Conservation (phyloP, 2,888 invertebrate genomes). For the Anodontia alba region DNA sequence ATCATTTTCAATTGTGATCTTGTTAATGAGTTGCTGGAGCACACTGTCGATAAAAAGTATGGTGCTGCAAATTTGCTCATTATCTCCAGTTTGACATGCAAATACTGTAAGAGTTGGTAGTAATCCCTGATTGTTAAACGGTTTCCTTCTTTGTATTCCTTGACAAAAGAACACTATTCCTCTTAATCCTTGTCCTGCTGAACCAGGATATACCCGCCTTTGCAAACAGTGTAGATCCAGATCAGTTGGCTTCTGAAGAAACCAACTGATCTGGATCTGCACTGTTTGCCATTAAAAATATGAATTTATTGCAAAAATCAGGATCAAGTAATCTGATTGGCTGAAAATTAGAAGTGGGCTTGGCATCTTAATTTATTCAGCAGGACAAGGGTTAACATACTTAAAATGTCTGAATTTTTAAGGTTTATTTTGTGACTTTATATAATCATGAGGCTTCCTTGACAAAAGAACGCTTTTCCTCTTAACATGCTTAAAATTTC, state of each 20-base stretch:
- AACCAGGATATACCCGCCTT: too few species aligned
- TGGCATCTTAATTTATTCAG: too few species aligned
- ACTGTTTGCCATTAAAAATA: too few species aligned
- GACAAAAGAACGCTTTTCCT: neutral
- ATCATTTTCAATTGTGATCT: neutral
- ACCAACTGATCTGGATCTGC: too few species aligned
- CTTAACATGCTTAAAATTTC: neutral
- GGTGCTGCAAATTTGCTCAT: neutral
- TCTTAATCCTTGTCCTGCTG: too few species aligned
- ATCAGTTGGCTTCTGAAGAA: too few species aligned
- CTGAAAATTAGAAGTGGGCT: too few species aligned
- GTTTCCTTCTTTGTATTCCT: neutral
- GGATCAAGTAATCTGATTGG: too few species aligned
- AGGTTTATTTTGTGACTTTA: neutral
- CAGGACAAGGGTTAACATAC: too few species aligned
- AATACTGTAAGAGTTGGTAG: neutral
- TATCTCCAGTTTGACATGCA: neutral
- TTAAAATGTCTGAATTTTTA: neutral
- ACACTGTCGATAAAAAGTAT: neutral
- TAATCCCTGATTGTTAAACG: neutral
- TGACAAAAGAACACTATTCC: neutral
- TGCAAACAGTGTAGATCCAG: too few species aligned
- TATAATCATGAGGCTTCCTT: neutral
- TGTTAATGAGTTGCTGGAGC: neutral
- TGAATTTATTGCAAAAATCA: too few species aligned